phyloP scores from a whole-genome alignment of 2,797 vertebrate species.

The Pagetopsis macropterus region DNA sequence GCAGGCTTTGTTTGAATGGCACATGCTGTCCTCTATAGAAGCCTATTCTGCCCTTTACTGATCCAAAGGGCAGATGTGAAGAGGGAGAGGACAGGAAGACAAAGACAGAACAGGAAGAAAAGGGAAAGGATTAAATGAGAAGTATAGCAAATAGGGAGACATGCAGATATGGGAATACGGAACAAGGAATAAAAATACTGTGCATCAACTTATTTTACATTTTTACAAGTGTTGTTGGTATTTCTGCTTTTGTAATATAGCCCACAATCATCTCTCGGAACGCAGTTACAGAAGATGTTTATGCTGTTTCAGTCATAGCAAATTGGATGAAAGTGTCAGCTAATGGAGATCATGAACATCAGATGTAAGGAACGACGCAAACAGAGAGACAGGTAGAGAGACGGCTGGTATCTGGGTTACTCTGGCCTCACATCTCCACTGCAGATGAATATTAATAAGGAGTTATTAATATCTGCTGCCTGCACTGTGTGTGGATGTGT shows the following conservation, averaged over 20 bases:
- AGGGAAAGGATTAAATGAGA: not conserved
- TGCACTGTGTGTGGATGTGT: slow-evolving; percentile 61
- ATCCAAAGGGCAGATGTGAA: slow-evolving; percentile 34
- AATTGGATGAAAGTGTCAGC: slow-evolving; percentile 21
- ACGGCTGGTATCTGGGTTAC: slow-evolving; percentile 79
- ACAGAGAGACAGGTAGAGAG: slow-evolving; percentile 69
- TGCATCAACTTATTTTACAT: not conserved
- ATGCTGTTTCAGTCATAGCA: not conserved
- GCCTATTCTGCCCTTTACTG: slow-evolving; percentile 14
- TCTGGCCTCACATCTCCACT: slow-evolving; percentile 78
- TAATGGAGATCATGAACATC: slow-evolving; percentile 28
- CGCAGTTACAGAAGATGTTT: not conserved
- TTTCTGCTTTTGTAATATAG: no score
- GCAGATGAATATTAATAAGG: slow-evolving; percentile 83
- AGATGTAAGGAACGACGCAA: slow-evolving; percentile 29
- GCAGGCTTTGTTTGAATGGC: slow-evolving; percentile 35
- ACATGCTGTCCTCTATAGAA: slow-evolving; percentile 22
- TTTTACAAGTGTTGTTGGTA: not conserved
- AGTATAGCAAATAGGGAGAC: not conserved
- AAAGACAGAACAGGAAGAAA: slow-evolving; percentile 12
- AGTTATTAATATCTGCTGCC: slow-evolving; percentile 83
- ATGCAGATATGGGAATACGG: not conserved
- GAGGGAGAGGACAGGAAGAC: slow-evolving; percentile 8
- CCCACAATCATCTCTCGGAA: not conserved
- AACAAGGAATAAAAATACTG: not conserved